Percentiles rank a stretch among this genome's conserved stretches.
These are phyloP conservation scores for Octonoba sinensis DNA, from an alignment of 2,888 invertebrate genomes.

Conservation along the genomic window DNA sequence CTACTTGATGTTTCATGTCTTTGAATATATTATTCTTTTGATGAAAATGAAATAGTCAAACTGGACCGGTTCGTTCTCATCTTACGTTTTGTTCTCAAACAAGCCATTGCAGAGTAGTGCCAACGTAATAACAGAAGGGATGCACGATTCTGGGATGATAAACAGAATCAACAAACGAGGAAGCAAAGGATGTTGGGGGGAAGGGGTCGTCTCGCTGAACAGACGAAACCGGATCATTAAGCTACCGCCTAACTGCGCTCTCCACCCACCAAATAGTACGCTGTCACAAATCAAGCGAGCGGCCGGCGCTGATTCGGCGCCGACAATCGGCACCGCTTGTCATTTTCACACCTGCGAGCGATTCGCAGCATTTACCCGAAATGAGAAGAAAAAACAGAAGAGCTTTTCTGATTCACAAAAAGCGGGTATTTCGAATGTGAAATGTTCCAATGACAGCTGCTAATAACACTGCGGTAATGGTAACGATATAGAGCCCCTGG, in stretches of 20 bases:
- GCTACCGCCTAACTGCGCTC: constrained; percentile 5
- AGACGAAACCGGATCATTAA: constrained; percentile 36
- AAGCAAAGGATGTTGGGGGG: too few relatives aligned
- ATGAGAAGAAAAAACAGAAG: background rate
- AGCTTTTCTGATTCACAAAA: background rate
- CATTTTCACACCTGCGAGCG: constrained; percentile 49
- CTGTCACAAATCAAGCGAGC: constrained; percentile 23
- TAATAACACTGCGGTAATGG: constrained; percentile 49
- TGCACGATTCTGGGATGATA: too few relatives aligned
- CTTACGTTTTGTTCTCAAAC: too few relatives aligned
- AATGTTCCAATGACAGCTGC: constrained; percentile 43
- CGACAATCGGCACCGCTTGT: constrained; percentile 28
- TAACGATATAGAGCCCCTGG: constrained; percentile 29
- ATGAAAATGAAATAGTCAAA: too few relatives aligned
- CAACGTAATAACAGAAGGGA: too few relatives aligned
- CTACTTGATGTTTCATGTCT: too few relatives aligned
- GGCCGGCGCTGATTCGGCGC: background rate
- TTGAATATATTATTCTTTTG: too few relatives aligned
- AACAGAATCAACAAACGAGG: too few relatives aligned
- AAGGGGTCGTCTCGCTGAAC: background rate
- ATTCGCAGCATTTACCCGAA: too few relatives aligned
- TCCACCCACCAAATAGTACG: constrained; percentile 49
- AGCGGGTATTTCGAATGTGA: constrained; percentile 30
- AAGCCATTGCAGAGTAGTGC: too few relatives aligned
- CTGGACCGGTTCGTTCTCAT: too few relatives aligned